Evolutionary conservation across 2,888 invertebrate genomes (phyloP), one percentile per base, ranked within the genome.

Genomic region (Platycheirus rosarum): DNA sequence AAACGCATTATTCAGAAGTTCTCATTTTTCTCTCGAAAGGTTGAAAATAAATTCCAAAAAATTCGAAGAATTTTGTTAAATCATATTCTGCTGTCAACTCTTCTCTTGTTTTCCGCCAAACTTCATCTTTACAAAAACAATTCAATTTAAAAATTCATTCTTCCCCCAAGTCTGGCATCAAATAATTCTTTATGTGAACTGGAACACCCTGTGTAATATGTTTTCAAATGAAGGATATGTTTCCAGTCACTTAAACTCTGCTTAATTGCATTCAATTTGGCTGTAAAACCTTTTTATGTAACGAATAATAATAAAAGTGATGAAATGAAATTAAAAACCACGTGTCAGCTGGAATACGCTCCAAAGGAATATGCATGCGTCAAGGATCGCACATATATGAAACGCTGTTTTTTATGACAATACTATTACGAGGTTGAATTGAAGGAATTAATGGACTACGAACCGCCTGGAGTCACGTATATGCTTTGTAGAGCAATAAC

Each of bases 301-400:
- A 71, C 60, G 60, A 26, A 62, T 80, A 80, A 62, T 80, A 80
- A 80, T 80, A 71, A 76, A 80, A 70, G 66, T 66, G 76, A 73
- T 55, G 63, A 63, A 69, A 76, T 55, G 13, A 66, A 76, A 70
- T 71, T 75, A 80, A 76, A 48, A 53, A 63, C 32, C 74, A 35
- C 63, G 57, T 57, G 60, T 37, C 57, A 23, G 7, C n/a, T n/a
- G n/a, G n/a, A n/a, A n/a, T n/a, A 1, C 35, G 11, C 35, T 1
- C 35, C 9, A 35, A n/a, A n/a, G n/a, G n/a, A n/a, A n/a, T 11
- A n/a, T 35, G 9, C 35, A 35, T 35, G 9, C 9, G 35, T 26
- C n/a, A n/a, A n/a, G 35, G 35, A 9, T 35, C 11, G 9, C 11
- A 11, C 11, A 13, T 40, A 7, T 8, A 32, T 8, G 8, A 32